Conservation (phyloP, 1,140 invertebrate species). For the Drosophila repleta region DNA sequence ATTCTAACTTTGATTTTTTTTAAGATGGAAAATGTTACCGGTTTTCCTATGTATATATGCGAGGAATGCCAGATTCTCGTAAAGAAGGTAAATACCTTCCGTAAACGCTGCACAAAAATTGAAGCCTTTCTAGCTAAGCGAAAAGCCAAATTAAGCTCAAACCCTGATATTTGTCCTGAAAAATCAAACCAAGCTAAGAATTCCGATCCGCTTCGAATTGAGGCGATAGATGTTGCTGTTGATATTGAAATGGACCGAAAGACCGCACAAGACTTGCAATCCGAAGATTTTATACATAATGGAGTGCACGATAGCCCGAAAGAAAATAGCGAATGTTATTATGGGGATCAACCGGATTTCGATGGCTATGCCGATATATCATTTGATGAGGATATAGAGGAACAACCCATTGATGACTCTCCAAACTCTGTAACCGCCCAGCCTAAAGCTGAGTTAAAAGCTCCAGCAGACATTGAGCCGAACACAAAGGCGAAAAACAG, state of each 20-base stretch:
- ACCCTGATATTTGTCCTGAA: neutral
- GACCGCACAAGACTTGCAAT: neutral
- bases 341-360: neutral
- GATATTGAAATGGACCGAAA: constrained; percentile 25
- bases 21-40: constrained; percentile 52
- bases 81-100: constrained; percentile 50
- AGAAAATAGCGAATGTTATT: neutral
- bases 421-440: neutral
- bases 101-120: constrained; percentile 59
- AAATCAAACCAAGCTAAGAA: neutral
- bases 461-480: neutral
- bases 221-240: neutral
- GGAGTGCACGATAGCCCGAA: neutral
- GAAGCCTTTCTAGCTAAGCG: constrained; percentile 50
- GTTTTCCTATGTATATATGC: constrained; percentile 48
- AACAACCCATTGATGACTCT: neutral
- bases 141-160: constrained; percentile 21
- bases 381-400: neutral
- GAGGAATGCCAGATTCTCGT: constrained; percentile 50
- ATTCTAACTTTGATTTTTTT: constrained; percentile 1
- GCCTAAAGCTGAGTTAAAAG: neutral
- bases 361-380: constrained; percentile 5
- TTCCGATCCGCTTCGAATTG: constrained; percentile 49
- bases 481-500: constrained; percentile 2
- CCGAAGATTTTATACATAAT: neutral